Percentiles rank a stretch among this genome's conserved stretches.
phyloP scores from a whole-genome alignment of 2,888 invertebrate species.

The Leptinotarsa rubiginosa region DNA sequence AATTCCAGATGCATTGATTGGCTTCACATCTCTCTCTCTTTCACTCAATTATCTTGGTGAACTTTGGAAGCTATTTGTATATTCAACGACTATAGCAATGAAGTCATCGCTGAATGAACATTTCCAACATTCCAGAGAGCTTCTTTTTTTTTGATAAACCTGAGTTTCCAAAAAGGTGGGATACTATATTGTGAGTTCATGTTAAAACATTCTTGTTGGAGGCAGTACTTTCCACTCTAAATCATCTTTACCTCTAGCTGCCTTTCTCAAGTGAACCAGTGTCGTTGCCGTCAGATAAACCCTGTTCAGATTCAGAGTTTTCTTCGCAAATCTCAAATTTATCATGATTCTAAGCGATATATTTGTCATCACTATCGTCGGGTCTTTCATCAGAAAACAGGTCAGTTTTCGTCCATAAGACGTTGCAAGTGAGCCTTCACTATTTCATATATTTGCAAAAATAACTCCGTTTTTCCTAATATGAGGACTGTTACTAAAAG shows the following conservation, averaged over 20 bases:
- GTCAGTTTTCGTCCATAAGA: not conserved
- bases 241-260: no score
- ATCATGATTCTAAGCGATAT: not conserved
- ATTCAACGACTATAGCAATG: no score
- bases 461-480: not conserved
- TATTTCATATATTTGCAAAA: not conserved
- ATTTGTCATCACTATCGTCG: not conserved
- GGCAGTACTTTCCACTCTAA: no score
- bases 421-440: not conserved
- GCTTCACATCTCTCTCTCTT: not conserved
- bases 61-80: no score
- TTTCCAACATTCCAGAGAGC: no score
- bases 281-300: conserved; percentile 2
- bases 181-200: no score
- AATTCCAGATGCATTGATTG: not conserved
- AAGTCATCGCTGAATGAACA: no score
- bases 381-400: not conserved
- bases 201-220: no score
- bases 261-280: not conserved
- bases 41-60: no score
- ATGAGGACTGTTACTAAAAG: no score
- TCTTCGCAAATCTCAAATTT: not conserved
- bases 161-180: no score
- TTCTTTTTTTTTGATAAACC: no score
- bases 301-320: not conserved